Base-by-base conservation (phyloP, 2,888 invertebrate species). In the Orchesellides sinensis region DNA sequence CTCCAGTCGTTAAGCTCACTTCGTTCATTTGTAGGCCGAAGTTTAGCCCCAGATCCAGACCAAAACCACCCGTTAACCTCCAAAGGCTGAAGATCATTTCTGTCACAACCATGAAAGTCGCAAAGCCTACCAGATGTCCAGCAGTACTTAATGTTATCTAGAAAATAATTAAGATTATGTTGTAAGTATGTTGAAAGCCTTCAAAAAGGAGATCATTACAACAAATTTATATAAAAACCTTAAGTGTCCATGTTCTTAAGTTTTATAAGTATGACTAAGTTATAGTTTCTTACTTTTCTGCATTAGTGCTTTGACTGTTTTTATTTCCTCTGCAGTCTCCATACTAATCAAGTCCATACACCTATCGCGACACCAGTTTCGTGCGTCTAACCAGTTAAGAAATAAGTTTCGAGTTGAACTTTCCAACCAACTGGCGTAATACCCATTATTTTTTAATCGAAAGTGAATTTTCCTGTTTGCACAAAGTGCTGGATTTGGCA, bases 71-170 rank as follows among this genome's bases (percentile, higher is more conserved):
- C 96, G 89, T 93, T 93, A 83, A 96, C 89, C 89, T 92, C 93
- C 91, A 96, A 96, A 83, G 96, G 96, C 90, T 96, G 95, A 85
- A 96, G 92, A 89, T 96, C 96, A 83, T 93, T 92, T 86, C 96
- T 94, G 87, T 96, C 96, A 90, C 96, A 96, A 82, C 96, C 96
- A 90, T 56, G 96, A 92, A 97, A 97, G 92, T 97, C 96, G 90
- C 97, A 97, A 73, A 96, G 93, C 88, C 96, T 94, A 69, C 97
- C 97, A 2, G 96, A 95, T 14, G 96, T 96, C 97, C 97, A 97
- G 89, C 96, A 96, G 92, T 96, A 96, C 3, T 86, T 80, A 0
- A 82, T 63, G 10, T 85, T 75, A 17, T 66, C 80, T 80, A 40
- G 14, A 40, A 40, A 40, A n/a, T n/a, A n/a, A n/a, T n/a, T n/a